Conservation (phyloP, 2,888 invertebrate species). For the Ectemnius lituratus region DNA sequence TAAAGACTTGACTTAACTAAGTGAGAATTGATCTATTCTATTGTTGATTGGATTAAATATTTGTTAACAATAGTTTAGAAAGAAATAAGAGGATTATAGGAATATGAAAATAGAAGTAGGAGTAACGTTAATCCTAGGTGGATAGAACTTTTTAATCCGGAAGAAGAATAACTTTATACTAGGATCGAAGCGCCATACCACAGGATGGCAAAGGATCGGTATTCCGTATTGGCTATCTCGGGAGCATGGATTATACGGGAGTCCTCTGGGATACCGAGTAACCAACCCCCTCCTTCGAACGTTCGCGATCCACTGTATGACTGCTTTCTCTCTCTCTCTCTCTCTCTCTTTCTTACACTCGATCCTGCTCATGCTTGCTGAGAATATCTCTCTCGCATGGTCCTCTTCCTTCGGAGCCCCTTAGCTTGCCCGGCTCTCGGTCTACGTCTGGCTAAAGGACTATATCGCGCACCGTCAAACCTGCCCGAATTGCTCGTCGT, state of each 20-base stretch:
- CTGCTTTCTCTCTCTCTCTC: slow-evolving; percentile 26
- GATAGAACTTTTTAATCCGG: no score
- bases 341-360: no score
- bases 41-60: no score
- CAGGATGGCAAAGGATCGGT: slow-evolving; percentile 14
- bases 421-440: slow-evolving; percentile 18
- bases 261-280: slow-evolving; percentile 50
- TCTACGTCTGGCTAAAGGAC: slow-evolving; percentile 69
- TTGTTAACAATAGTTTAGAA: no score
- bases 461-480: slow-evolving; percentile 78
- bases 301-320: slow-evolving; percentile 37
- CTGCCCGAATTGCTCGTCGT: slow-evolving; percentile 78
- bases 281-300: slow-evolving; percentile 41
- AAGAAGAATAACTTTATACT: no score
- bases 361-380: neutral
- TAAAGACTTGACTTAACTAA: no score
- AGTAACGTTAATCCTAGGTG: no score
- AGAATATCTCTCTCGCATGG: slow-evolving; percentile 9
- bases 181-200: neutral
- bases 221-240: slow-evolving; percentile 72
- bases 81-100: no score
- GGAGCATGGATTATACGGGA: slow-evolving; percentile 65
- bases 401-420: neutral
- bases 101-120: no score
- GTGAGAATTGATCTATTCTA: no score